Conservation (phyloP, 2,888 invertebrate species). For the Tillus elongatus region DNA sequence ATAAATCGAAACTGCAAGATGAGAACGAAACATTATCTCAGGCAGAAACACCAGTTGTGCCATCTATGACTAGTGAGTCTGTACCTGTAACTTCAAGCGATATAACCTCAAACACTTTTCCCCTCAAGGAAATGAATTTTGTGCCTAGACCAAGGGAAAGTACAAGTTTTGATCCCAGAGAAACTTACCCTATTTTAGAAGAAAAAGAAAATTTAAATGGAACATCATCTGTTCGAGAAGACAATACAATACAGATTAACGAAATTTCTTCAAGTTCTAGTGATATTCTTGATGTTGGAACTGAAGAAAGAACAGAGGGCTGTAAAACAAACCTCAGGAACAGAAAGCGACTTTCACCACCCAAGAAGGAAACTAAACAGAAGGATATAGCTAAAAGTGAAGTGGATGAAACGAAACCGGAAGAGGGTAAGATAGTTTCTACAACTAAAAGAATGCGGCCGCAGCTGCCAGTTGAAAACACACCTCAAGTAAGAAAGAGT, state of each 20-base stretch:
- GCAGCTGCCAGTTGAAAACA: constrained; percentile 7
- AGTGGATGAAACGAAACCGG: background rate
- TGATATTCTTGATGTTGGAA: constrained; percentile 38
- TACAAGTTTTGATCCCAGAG: constrained; percentile 32
- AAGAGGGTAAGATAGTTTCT: constrained; percentile 12
- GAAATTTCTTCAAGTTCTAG: constrained; percentile 58
- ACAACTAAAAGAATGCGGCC: constrained; percentile 15
- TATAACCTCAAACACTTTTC: constrained; percentile 22
- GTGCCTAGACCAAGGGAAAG: constrained; percentile 32
- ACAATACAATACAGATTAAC: constrained; percentile 53
- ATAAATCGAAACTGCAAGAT: background rate
- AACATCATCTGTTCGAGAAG: constrained; percentile 37
- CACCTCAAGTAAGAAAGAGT: constrained; percentile 30
- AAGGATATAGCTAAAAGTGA: constrained; percentile 17
- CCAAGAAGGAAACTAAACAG: constrained; percentile 14
- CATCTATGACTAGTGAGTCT: constrained; percentile 18
- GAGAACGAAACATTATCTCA: background rate
- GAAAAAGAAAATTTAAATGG: constrained; percentile 26
- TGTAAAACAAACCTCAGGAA: constrained; percentile 10
- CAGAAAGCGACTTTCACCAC: too few species aligned
- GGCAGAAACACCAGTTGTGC: too few species aligned
- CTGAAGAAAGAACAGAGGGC: constrained; percentile 14
- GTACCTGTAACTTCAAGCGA: constrained; percentile 24
- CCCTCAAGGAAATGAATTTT: constrained; percentile 31
- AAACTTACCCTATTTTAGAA: constrained; percentile 15